These are phyloP conservation scores for Embidobia sp. DNA, from an alignment of 2,888 invertebrate genomes.

Conservation along the genomic window DNA sequence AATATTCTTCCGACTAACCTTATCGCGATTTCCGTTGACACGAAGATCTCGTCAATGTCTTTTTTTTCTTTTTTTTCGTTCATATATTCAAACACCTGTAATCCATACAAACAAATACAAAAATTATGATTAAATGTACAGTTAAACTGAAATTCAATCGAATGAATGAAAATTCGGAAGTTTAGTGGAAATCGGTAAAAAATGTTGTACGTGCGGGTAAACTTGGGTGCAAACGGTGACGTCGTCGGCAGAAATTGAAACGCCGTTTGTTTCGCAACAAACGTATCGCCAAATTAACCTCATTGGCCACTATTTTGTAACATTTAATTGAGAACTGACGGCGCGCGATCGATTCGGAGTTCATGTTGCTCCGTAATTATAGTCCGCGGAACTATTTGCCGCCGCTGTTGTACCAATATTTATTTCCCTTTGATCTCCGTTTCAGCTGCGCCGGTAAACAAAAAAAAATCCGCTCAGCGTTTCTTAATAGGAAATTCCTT, in stretches of 20 bases:
- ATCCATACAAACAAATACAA: too few species aligned
- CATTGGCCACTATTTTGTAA: slow-evolving; percentile 26
- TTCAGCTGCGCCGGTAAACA: neutral
- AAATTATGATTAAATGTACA: too few species aligned
- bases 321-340: slow-evolving; percentile 26
- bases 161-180: too few species aligned
- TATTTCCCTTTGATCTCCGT: slow-evolving; percentile 34
- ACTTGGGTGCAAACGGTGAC: too few species aligned
- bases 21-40: too few species aligned
- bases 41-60: too few species aligned
- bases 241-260: slow-evolving; percentile 29
- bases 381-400: slow-evolving; percentile 23
- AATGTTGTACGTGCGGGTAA: too few species aligned
- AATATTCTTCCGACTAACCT: too few species aligned
- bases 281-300: slow-evolving; percentile 24
- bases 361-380: slow-evolving; percentile 21
- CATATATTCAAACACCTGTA: too few species aligned
- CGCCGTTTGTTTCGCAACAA: slow-evolving; percentile 20
- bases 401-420: slow-evolving; percentile 18
- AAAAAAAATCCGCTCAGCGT: neutral
- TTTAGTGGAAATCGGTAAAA: too few species aligned
- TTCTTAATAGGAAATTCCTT: slow-evolving; percentile 23
- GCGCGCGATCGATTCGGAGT: slow-evolving; percentile 16
- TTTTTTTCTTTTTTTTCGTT: too few species aligned
- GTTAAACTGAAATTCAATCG: too few species aligned